Evolutionary conservation across 1,140 invertebrate species (phyloP), one percentile per base, ranked within the genome.

Genomic region (Philopotamus ludificatus): DNA sequence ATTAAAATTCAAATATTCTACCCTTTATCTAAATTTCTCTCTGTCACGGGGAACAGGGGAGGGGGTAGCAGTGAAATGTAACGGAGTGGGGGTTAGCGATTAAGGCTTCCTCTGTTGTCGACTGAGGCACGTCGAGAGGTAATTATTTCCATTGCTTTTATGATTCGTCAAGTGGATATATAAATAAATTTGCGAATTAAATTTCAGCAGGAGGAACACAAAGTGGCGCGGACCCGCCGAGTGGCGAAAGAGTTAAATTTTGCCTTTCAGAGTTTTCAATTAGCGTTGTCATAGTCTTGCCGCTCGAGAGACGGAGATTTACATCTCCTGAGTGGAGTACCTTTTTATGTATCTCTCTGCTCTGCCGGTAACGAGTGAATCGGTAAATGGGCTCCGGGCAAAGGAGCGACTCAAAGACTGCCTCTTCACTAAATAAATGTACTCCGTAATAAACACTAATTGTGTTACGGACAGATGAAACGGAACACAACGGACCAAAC

Each of bases 121-220:
- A 42, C 47, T 42, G 51, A 20, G 44, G 61, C 61, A 59, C 49
- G 57, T 47, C 41, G 47, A 68, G 57, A 61, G 42, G 63, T 69
- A 69, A 69, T 69, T 66, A 69, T 69, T 63, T 69, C 57, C 63
- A 62, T 66, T 63, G 67, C 67, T 69, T 69, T 69, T 69, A 69
- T 66, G 67, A 69, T 65, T 69, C 45, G 50, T 59, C 51, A 54
- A 66, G 67, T 66, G 63, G 60, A 66, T 69, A 65, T 63, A 66
- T 69, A 63, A 66, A 55, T 69, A 61, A 63, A 65, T 68, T 61
- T 53, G 61, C 61, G 61, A 54, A 54, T 63, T 55, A 45, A 68
- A 49, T 45, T 65, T 53, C 55, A 57, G 58, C 49, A 57, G 41
- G 49, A 60, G 58, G 54, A 26, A 49, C 47, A 23, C 2, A 53